These are phyloP conservation scores for Drosophila rhopaloa DNA, from an alignment of 1,140 invertebrate genomes.

Conservation along the genomic window DNA sequence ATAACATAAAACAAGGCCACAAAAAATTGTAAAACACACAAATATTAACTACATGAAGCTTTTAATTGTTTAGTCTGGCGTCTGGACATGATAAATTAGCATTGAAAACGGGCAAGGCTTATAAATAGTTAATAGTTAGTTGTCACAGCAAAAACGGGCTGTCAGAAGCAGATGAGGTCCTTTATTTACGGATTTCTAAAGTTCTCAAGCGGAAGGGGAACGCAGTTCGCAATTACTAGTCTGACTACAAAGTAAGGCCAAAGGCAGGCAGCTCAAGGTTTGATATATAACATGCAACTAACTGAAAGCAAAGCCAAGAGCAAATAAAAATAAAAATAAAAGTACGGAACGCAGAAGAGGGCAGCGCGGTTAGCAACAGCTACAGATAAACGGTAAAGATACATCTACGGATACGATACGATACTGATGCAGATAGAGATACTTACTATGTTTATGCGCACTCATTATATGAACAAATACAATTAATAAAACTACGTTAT, in stretches of 20 bases:
- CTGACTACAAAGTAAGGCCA: conserved; percentile 22
- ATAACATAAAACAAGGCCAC: conserved; percentile 27
- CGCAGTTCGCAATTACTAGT: conserved; percentile 9
- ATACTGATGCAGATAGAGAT: conserved; percentile 16
- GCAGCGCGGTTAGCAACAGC: conserved; percentile 43
- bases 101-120: conserved; percentile 25
- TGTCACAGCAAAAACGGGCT: neutral
- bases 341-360: conserved; percentile 40
- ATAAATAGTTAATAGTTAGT: conserved; percentile 15
- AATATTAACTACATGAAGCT: conserved; percentile 33
- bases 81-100: conserved; percentile 27
- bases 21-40: conserved; percentile 23
- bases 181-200: conserved; percentile 22
- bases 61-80: conserved; percentile 39
- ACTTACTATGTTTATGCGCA: conserved; percentile 19
- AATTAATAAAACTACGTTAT: neutral
- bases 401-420: conserved; percentile 15
- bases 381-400: conserved; percentile 34
- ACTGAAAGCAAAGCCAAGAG: conserved; percentile 57
- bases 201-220: neutral
- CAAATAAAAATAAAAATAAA: conserved; percentile 50
- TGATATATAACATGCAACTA: conserved; percentile 55
- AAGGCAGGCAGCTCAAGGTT: conserved; percentile 24
- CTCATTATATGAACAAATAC: conserved; percentile 1
- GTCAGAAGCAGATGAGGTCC: conserved; percentile 10